Conservation (phyloP, 2,797 vertebrate genomes). For the Pangasius mekongensis region DNA sequence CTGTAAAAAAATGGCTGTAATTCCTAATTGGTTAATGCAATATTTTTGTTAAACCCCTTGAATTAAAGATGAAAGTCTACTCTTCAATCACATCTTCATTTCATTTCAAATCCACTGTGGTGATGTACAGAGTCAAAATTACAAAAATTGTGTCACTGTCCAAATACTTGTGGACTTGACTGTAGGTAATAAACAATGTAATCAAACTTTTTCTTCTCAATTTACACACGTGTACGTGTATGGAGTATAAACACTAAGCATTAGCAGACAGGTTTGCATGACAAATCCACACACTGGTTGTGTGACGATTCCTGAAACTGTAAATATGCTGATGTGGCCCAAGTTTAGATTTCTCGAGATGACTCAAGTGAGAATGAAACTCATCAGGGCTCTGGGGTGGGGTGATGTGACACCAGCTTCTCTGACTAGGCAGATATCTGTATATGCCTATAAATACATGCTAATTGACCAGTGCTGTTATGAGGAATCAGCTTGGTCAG, state of each 20-base stretch:
- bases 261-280: slow-evolving; percentile 10
- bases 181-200: not conserved
- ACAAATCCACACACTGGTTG: not conserved
- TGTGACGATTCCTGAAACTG: slow-evolving; percentile 9
- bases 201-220: not conserved
- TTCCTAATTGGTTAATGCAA: too few species aligned
- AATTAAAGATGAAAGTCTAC: too few species aligned
- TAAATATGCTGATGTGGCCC: slow-evolving; percentile 12
- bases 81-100: too few species aligned
- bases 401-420: slow-evolving; percentile 17
- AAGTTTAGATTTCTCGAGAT: slow-evolving; percentile 12
- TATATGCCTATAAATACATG: slow-evolving; percentile 12
- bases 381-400: slow-evolving; percentile 6
- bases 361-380: slow-evolving; percentile 2
- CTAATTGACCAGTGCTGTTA: not conserved
- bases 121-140: too few species aligned
- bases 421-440: slow-evolving; percentile 39
- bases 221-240: not conserved
- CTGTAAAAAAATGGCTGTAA: too few species aligned
- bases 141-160: too few species aligned
- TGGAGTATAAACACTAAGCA: not conserved
- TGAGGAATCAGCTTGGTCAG: not conserved
- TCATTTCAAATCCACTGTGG: too few species aligned
- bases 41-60: too few species aligned
- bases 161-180: too few species aligned